Conservation (phyloP, 2,888 invertebrate genomes). For the Thelaira solivaga region DNA sequence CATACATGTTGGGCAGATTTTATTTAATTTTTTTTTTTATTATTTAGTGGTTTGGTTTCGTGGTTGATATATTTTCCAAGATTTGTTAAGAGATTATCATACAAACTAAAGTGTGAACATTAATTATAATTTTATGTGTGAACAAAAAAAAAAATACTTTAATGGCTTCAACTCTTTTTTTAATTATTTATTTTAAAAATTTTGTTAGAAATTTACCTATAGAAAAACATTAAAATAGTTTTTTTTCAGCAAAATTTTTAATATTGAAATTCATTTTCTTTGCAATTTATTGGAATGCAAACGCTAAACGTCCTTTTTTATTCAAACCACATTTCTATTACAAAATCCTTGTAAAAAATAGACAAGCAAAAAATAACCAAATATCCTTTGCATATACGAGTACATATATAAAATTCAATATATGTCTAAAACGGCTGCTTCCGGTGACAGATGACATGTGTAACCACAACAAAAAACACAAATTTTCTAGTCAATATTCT, state of each 20-base stretch:
- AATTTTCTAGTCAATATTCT: constrained; percentile 60
- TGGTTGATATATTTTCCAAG: constrained; percentile 52
- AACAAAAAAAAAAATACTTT: neutral
- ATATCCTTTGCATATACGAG: constrained; percentile 25
- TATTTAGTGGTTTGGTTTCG: constrained; percentile 1
- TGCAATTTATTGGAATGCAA: no score
- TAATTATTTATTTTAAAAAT: neutral
- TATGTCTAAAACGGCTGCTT: constrained; percentile 63
- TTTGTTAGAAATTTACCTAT: neutral
- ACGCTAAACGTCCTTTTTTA: neutral
- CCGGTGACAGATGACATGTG: constrained; percentile 63
- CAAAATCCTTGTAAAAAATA: constrained; percentile 30
- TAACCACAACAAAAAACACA: constrained; percentile 60
- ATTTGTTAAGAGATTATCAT: constrained; percentile 49
- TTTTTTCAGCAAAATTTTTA: neutral
- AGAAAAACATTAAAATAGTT: no score
- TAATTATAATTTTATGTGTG: constrained; percentile 47
- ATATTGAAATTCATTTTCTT: neutral
- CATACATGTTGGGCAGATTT: constrained; percentile 46
- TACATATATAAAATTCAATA: constrained; percentile 64
- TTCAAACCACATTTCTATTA: constrained; percentile 28
- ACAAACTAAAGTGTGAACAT: constrained; percentile 50
- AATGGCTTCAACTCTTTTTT: neutral
- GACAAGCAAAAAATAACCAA: neutral
- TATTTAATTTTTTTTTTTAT: neutral